Percentiles rank a stretch among this genome's conserved stretches.
These are phyloP conservation scores for Augochlorella aurata DNA, from an alignment of 2,888 invertebrate genomes.

Conservation along the genomic window DNA sequence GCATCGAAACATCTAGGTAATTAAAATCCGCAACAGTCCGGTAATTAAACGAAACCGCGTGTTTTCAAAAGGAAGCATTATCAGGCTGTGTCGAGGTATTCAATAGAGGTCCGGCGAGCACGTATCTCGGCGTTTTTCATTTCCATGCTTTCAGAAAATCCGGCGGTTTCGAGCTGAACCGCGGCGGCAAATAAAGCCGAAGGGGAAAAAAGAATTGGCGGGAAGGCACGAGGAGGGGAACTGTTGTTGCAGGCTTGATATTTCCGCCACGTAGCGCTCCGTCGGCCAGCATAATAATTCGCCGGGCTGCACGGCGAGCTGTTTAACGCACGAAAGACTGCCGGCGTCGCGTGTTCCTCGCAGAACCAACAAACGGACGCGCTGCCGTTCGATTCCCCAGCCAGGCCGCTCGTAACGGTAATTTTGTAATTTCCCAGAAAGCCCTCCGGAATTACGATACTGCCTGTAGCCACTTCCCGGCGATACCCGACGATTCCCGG, in stretches of 20 bases:
- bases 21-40: background rate
- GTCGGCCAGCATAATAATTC: conserved; percentile 43
- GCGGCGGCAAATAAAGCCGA: background rate
- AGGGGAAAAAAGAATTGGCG: background rate
- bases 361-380: background rate
- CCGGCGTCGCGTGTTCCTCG: background rate
- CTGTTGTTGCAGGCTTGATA: conserved; percentile 20
- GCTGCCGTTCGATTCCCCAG: background rate
- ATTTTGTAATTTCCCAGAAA: conserved; percentile 24
- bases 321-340: conserved; percentile 11
- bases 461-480: background rate
- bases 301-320: conserved; percentile 21
- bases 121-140: conserved; percentile 21
- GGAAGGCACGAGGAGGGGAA: background rate
- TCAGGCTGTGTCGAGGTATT: background rate
- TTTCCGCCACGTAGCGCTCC: conserved; percentile 37
- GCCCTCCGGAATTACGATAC: conserved; percentile 7
- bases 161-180: conserved; percentile 9
- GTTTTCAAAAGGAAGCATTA: background rate
- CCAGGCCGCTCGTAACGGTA: background rate
- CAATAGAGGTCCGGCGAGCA: background rate
- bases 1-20: background rate
- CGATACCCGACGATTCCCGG: too few species aligned
- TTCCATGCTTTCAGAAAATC: conserved; percentile 22
- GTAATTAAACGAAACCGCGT: background rate